These are phyloP conservation scores for Pyrrhosoma nymphula DNA, from an alignment of 2,888 invertebrate species.

Conservation along the genomic window DNA sequence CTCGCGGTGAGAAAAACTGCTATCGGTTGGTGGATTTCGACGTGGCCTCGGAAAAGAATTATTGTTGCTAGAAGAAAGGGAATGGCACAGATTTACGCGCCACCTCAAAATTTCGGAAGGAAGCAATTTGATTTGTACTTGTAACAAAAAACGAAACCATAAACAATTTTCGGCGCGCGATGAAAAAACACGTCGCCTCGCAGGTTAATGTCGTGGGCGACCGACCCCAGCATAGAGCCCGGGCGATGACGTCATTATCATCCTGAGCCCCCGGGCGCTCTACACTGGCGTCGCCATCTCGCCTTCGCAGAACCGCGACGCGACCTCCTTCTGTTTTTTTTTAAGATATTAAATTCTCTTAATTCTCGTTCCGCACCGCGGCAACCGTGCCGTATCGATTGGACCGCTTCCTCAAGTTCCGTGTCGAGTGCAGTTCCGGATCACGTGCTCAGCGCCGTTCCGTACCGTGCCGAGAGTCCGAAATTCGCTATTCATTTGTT, in stretches of 20 bases:
- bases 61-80: no score
- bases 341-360: no score
- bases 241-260: conserved; percentile 66
- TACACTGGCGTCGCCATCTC: conserved; percentile 53
- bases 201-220: background rate
- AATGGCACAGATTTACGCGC: no score
- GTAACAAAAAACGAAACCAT: no score
- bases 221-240: conserved; percentile 55
- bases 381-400: no score
- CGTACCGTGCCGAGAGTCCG: background rate
- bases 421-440: no score
- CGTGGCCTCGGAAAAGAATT: background rate
- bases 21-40: background rate
- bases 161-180: no score
- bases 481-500: background rate
- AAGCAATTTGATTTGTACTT: no score
- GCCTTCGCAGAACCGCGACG: background rate
- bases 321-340: background rate
- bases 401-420: background rate
- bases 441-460: background rate
- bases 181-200: background rate
- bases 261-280: conserved; percentile 67
- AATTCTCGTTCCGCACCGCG: background rate
- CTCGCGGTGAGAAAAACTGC: background rate
- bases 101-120: no score